Evolutionary conservation across 2,888 invertebrate species (phyloP), one percentile per base, ranked within the genome.

Genomic region (Leptopilina myrica): DNA sequence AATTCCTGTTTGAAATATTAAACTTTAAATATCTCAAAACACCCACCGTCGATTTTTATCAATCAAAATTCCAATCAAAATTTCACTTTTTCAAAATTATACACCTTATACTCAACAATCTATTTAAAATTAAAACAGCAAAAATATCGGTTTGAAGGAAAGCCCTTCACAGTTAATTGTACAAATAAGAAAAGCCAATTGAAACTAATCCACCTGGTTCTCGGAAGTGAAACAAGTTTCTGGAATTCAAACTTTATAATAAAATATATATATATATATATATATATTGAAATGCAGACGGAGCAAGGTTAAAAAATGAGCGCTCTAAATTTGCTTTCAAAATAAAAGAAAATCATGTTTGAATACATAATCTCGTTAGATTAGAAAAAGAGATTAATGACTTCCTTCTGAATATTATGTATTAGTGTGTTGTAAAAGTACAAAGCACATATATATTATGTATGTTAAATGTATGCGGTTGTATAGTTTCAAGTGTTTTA

Each of bases 341-440:
- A 73, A 56, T 49, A 49, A 59, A 69, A 53, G n/a, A 33, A 56
- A 73, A 56, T n/a, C 40, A 5, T 69, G 69, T 53, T 69, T 69
- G 69, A 69, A 53, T 33, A 53, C 69, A 53, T 69, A 73, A 73
- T 73, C 56, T n/a, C 56, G 53, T 56, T 73, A 73, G 56, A 73
- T 56, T 56, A 73, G 56, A 73, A 33, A 20, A 69, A 73, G 8
- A 7, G 33, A 73, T 73, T 56, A 73, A 56, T 56, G 73, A 73
- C 73, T 73, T 73, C 73, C 73, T 40, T 33, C 56, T 73, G 56
- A 53, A 73, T 73, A 69, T 73, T 73, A 73, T 73, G 73, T 53
- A 73, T 73, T 33, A 53, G 56, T 56, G 56, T 56, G 56, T 73
- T 56, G 56, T 73, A 53, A 73, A 56, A 73, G 56, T 73, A 56